These are phyloP conservation scores for Machaerirhynchus nigripectus DNA, from an alignment of 2,113 vertebrate genomes.

Conservation along the genomic window DNA sequence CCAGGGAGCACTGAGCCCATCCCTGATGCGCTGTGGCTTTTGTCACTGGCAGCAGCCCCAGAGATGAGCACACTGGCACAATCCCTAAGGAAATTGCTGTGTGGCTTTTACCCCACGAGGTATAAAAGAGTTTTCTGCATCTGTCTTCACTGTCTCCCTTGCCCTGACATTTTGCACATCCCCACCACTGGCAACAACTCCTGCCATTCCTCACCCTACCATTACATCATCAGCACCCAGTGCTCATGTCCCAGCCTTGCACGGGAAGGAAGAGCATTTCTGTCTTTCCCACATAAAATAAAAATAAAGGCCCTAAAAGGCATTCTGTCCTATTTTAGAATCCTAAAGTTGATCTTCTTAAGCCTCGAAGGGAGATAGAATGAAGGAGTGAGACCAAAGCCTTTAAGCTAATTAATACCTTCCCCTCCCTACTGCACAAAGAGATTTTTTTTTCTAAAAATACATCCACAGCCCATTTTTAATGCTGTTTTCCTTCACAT, in stretches of 20 bases:
- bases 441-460: conserved; percentile 54
- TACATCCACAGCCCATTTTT: conserved; percentile 48
- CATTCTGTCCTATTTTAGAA: conserved; percentile 57
- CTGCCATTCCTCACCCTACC: background rate
- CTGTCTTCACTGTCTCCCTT: background rate
- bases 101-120: background rate
- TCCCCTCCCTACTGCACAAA: conserved; percentile 12
- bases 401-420: conserved; percentile 68
- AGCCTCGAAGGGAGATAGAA: background rate
- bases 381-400: conserved; percentile 44
- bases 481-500: conserved; percentile 20
- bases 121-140: background rate
- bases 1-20: background rate
- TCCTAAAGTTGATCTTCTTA: conserved; percentile 56
- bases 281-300: no score
- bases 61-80: background rate
- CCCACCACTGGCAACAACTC: background rate
- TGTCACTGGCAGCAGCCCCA: background rate
- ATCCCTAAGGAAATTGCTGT: background rate
- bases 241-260: background rate
- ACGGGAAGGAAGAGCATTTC: no score
- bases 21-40: background rate
- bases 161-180: background rate
- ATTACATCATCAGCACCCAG: background rate
- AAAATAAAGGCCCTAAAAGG: conserved; percentile 28